Evolutionary conservation across 1,140 invertebrate species (phyloP).

Genomic region (Zaprionus kolodkinae): DNA sequence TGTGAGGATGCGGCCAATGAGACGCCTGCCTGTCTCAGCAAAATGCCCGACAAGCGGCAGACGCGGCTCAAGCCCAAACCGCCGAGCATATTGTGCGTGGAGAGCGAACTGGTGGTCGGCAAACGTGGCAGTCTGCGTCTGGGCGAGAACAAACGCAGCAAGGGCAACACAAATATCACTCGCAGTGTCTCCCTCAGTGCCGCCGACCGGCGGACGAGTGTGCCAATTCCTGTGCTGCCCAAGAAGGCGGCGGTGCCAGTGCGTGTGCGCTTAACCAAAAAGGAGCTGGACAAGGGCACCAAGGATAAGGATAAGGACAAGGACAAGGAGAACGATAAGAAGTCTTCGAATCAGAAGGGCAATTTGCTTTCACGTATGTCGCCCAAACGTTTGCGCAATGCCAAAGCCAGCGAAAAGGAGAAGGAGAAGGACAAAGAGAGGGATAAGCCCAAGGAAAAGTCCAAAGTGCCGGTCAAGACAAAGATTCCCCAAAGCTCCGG

Average conservation of each 20-base stretch:
- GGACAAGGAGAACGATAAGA: conserved; percentile 71
- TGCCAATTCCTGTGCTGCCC: conserved; percentile 42
- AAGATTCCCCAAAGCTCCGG: neutral
- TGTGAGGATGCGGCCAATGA: conserved; percentile 84
- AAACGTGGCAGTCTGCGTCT: conserved; percentile 68
- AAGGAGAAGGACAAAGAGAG: conserved; percentile 47
- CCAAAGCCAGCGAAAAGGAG: conserved; percentile 36
- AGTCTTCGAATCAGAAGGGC: conserved; percentile 63
- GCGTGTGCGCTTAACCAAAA: conserved; percentile 54
- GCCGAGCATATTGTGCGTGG: conserved; percentile 73
- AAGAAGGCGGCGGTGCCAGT: conserved; percentile 45
- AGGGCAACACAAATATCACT: conserved; percentile 51
- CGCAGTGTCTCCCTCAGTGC: conserved; percentile 74
- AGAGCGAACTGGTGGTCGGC: conserved; percentile 78
- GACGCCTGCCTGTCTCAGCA: conserved; percentile 85
- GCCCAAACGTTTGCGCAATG: conserved; percentile 66
- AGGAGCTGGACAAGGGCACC: conserved; percentile 61
- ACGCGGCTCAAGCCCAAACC: conserved; percentile 76
- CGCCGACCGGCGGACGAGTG: conserved; percentile 71
- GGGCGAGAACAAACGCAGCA: conserved; percentile 49
- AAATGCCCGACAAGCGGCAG: conserved; percentile 83
- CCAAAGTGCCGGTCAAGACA: conserved; percentile 12
- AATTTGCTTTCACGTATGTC: conserved; percentile 71
- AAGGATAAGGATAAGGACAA: conserved; percentile 71
- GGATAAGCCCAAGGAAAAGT: conserved; percentile 25